A percentile compares a stretch with the other conserved stretches of the same genome.
phyloP scores from a whole-genome alignment of 92 coral and sea anemone genomes.

The Phenganax marumi region DNA sequence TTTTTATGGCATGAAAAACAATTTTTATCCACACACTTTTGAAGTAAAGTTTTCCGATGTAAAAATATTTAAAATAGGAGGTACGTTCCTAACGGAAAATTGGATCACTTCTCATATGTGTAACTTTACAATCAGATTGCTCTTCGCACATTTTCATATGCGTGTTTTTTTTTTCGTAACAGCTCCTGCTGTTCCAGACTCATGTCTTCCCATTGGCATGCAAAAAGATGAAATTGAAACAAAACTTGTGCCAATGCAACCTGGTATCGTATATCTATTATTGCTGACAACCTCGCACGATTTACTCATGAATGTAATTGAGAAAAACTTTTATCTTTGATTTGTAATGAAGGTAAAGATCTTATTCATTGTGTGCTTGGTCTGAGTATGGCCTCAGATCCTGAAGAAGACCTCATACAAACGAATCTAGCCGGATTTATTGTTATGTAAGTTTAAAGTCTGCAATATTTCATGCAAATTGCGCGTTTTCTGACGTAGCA shows the following conservation, averaged over 20 bases:
- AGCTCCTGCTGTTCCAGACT: constrained; percentile 97
- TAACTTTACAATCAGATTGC: neutral
- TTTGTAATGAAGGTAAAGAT: constrained; percentile 67
- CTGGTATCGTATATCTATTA: constrained; percentile 52
- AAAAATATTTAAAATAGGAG: constrained; percentile 95
- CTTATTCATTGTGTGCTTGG: constrained; percentile 89
- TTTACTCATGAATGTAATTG: no score
- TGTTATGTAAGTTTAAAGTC: constrained; percentile 75
- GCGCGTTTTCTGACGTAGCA: neutral
- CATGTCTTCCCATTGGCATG: constrained; percentile 98
- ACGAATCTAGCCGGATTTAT: constrained; percentile 83
- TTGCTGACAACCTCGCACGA: neutral
- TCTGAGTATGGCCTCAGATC: constrained; percentile 84
- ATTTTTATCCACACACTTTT: constrained; percentile 90
- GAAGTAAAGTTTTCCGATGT: constrained; percentile 92
- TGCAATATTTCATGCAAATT: neutral
- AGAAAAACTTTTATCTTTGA: neutral
- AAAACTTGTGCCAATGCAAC: constrained; percentile 90
- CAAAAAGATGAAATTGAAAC: constrained; percentile 87
- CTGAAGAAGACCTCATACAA: constrained; percentile 77
- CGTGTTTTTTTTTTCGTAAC: neutral
- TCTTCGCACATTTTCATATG: no score
- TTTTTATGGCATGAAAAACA: constrained; percentile 82
- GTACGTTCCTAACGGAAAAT: constrained; percentile 47
- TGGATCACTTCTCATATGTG: no score